phyloP scores from a whole-genome alignment of 2,888 invertebrate genomes.

The Blastobasis lacticolella region DNA sequence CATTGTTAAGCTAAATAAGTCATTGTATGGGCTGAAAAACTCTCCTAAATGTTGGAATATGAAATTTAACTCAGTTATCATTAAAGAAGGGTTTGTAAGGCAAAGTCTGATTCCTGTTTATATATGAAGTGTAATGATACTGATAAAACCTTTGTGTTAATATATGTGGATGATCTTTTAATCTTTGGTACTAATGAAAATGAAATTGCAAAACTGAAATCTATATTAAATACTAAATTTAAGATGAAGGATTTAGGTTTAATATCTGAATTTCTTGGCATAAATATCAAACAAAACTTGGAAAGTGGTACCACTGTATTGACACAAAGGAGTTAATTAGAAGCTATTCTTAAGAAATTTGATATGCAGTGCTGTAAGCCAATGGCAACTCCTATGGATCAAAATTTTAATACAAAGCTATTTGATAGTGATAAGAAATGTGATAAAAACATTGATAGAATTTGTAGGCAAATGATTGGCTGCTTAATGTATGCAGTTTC shows the following conservation, averaged over 20 bases:
- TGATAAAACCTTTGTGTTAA: constrained; percentile 7
- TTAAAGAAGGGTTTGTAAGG: constrained; percentile 8
- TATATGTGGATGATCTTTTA: constrained; percentile 11
- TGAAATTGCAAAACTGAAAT: constrained; percentile 4
- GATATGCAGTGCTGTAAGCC: constrained; percentile 9
- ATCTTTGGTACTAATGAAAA: constrained; percentile 7
- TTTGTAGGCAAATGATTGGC: constrained; percentile 15
- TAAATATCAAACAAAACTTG: constrained; percentile 9
- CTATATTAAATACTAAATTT: constrained; percentile 5
- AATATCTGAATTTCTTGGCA: constrained; percentile 6
- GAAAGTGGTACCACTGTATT: constrained; percentile 3
- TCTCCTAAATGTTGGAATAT: constrained; percentile 14
- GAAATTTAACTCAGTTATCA: constrained; percentile 12
- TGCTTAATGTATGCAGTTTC: constrained; percentile 14
- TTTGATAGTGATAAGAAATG: constrained; percentile 1
- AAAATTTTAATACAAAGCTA: constrained; percentile 13
- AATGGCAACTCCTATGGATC: constrained; percentile 9
- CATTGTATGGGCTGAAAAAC: constrained; percentile 15
- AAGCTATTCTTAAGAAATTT: constrained; percentile 5
- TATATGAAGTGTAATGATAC: constrained; percentile 6
- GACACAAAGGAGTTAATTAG: constrained; percentile 7
- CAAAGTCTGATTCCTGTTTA: constrained; percentile 11
- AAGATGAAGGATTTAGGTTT: constrained; percentile 11
- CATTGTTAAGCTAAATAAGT: constrained; percentile 10
- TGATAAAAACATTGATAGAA: constrained; percentile 12